phyloP scores from a whole-genome alignment of 2,797 vertebrate genomes.

The Propithecus deckenii region DNA sequence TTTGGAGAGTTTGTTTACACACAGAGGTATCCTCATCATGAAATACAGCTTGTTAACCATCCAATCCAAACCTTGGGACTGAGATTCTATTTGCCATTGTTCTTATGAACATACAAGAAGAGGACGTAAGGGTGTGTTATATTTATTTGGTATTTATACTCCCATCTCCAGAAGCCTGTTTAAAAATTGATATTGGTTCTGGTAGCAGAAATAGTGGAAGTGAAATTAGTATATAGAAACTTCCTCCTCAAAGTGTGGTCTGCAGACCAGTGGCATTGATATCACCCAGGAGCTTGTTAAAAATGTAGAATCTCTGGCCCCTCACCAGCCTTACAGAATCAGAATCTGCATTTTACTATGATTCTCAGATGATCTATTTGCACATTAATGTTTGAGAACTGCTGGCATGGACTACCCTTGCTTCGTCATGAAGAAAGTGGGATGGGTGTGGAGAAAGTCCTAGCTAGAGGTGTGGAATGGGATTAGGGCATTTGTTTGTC shows the following conservation, averaged over 20 bases:
- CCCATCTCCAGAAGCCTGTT: background rate
- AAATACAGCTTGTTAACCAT: background rate
- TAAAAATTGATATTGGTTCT: background rate
- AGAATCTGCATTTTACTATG: background rate
- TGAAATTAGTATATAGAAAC: background rate
- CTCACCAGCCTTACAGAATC: background rate
- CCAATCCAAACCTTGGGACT: background rate
- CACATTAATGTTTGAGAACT: background rate
- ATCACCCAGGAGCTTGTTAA: background rate
- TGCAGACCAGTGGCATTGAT: background rate
- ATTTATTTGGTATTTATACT: background rate
- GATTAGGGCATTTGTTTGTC: background rate
- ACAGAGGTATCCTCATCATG: background rate
- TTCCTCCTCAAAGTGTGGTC: background rate
- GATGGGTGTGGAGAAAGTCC: background rate
- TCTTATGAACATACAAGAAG: background rate
- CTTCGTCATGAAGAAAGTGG: background rate
- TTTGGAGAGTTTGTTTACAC: background rate
- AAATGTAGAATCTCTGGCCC: background rate
- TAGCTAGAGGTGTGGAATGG: background rate
- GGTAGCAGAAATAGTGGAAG: background rate
- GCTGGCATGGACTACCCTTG: background rate
- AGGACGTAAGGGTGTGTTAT: background rate
- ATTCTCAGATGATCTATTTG: background rate
- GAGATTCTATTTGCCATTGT: background rate